phyloP scores from a whole-genome alignment of 2,797 vertebrate species.

The Macropodus opercularis region DNA sequence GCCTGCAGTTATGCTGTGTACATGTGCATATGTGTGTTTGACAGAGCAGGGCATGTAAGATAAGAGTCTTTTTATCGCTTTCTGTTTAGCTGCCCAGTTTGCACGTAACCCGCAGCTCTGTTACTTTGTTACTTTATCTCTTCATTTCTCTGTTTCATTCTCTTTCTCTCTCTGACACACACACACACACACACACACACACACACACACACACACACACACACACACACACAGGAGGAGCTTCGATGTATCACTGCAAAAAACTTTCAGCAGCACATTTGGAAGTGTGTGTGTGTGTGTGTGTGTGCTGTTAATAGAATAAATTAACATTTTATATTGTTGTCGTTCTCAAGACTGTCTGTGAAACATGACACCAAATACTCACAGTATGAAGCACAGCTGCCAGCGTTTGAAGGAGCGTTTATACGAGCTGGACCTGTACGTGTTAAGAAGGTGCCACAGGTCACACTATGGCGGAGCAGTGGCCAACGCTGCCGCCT shows the following conservation, averaged over 20 bases:
- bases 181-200: not conserved
- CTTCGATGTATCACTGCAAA: too few relatives aligned
- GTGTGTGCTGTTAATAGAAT: not conserved
- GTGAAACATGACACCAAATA: not conserved
- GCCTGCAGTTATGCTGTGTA: constrained; percentile 62
- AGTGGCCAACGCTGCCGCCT: too few relatives aligned
- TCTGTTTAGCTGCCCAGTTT: constrained; percentile 64
- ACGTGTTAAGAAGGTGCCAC: not conserved
- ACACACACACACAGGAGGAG: constrained; percentile 9
- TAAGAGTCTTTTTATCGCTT: constrained; percentile 60
- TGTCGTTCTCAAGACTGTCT: not conserved
- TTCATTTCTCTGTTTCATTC: constrained; percentile 40
- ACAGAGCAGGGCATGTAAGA: constrained; percentile 50
- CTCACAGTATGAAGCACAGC: not conserved
- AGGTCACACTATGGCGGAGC: too few relatives aligned
- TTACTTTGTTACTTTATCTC: constrained; percentile 51
- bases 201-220: not conserved
- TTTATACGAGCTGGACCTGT: not conserved
- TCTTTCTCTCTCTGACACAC: constrained; percentile 7
- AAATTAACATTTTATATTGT: constrained; percentile 3
- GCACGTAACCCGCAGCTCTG: constrained; percentile 63
- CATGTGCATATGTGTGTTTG: constrained; percentile 47
- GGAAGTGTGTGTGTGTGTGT: constrained; percentile 7
- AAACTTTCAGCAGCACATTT: too few relatives aligned
- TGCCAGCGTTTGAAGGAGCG: not conserved